Evolutionary conservation across 1,140 invertebrate genomes (phyloP), one percentile per base, ranked within the genome.

Genomic region (Sitophilus oryzae): DNA sequence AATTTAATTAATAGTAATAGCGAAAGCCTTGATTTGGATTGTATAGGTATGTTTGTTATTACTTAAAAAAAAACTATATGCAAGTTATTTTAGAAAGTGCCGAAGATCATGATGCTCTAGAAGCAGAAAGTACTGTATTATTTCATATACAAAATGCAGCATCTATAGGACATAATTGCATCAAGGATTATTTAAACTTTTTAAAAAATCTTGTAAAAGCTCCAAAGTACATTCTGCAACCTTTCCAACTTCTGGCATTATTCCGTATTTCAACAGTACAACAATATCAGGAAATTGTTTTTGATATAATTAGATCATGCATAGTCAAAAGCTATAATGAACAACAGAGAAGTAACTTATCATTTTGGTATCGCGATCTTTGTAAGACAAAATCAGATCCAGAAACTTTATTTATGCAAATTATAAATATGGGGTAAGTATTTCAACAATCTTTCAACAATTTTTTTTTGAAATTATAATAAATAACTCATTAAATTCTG

Each of bases 61-160:
- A 25, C 6, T 50, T 20, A n/a, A 23, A 41, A 41, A 36, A 6
- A 11, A 8, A n/a, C 4, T 44, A 20, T 48, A 19, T 61, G 30
- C 15, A 35, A 58, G 36, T 43, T 42, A 56, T 61, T 61, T 23
- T 46, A 74, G 73, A 73, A 61, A 55, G 51, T 5, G 67, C 64
- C 37, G 66, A 65, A 15, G 68, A 72, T 51, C 70, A 73, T 23
- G 61, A 68, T 35, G 36, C 37, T 21, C 25, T 65, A 58, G 67
- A 76, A 46, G 62, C 70, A 21, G 78, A 81, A 68, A 75, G 74
- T 46, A 79, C 74, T n/a, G 74, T 82, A 16, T 63, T 82, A 0
- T 81, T 75, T 58, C 74, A 81, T 42, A 77, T 81, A 22, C 73
- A 77, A 58, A 73, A 76, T 53, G 71, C 72, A 10, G 72, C 75